Base-by-base conservation (phyloP, 1,140 invertebrate species). In the Zaprionus nigranus region DNA sequence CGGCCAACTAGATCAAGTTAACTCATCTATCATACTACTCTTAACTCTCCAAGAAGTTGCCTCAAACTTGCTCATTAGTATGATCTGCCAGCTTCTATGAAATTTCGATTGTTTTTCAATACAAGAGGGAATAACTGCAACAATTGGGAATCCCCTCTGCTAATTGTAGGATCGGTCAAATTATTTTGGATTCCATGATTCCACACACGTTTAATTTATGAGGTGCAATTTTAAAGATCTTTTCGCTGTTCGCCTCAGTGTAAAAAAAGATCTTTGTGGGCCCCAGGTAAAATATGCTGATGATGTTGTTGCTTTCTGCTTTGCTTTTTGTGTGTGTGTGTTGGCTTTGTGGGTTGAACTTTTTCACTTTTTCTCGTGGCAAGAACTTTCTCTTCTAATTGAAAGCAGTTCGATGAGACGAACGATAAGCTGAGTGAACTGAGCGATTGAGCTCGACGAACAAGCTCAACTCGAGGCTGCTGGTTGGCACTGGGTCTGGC, bases 301-400 rank as follows among this genome's bases (percentile, higher is more conserved):
- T 46, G 2, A 9, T 46, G 40, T 46, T 46, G 38, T 15, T n/a
- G 36, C 13, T 40, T 15, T 49, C 38, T n/a, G 36, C 13, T 40
- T 15, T 49, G 6, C 15, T 43, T 43, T 20, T 17, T 17, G 17
- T 17, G 6, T 49, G 43, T 20, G n/a, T 30, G 7, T 30, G 46
- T 11, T 51, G 17, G 6, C 46, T 51, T 46, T 51, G 46, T 51
- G 20, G 13, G 53, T 30, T 56, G 53, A 56, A 26, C 53, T 86
- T 79, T 88, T 84, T 88, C 81, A 90, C 85, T 88, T 88, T 88
- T 87, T 87, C 72, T 75, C 82, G 86, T 80, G 80, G 87, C 83
- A 86, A 90, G 87, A 90, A 91, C 86, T 90, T 90, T 90, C 86
- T 90, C 86, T 90, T 90, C 86, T 90, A 90, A 91, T 90, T 90